Base-by-base conservation (phyloP, 23 tunicate species). In the Ascidia mentula region DNA sequence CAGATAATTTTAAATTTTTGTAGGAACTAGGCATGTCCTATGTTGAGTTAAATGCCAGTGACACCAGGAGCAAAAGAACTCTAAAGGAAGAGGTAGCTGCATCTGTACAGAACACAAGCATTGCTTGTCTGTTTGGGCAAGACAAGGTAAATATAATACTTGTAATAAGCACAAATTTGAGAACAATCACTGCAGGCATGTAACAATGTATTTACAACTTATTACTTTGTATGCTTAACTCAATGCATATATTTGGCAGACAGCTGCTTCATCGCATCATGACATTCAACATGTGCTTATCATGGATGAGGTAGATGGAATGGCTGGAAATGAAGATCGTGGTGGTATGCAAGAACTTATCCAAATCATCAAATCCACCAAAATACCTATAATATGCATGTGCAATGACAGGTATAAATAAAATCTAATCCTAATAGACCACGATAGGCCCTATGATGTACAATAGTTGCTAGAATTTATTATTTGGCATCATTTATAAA, bases 251-350 rank as follows among this genome's bases (percentile, higher is more conserved):
- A n/a, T 53, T 3, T 53, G 13, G 24, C 22, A 53, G 65, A 53
- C 4, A 20, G 65, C 24, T 53, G 4, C 65, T 20, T 3, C 7
- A 38, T 34, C 38, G 31, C 17, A 76, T 77, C 12, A 38, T n/a
- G 85, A 89, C 4, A 40, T 46, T 1, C 82, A 80, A 38, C 83
- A 84, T 81, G 94, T 91, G 28, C 70, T 89, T 36, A 83, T 95
- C 80, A 95, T 95, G 99, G 99, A 95, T 72, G 99, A 95, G 83
- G 93, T 95, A 0, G 99, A 95, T 80, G 99, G 99, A 9, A 95
- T 95, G 99, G 96, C 99, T 18, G 99, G 99, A 6, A 95, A 95
- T 77, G 99, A 86, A 60, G 99, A 95, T 45, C 73, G 99, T 36
- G 99, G 99, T 36, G 99, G 99, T 69, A 86, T 95, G 84, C 89